A percentile compares a stretch with the other conserved stretches of the same genome.
These are phyloP conservation scores for Dioctria linearis DNA, from an alignment of 2,888 invertebrate genomes.

Conservation along the genomic window DNA sequence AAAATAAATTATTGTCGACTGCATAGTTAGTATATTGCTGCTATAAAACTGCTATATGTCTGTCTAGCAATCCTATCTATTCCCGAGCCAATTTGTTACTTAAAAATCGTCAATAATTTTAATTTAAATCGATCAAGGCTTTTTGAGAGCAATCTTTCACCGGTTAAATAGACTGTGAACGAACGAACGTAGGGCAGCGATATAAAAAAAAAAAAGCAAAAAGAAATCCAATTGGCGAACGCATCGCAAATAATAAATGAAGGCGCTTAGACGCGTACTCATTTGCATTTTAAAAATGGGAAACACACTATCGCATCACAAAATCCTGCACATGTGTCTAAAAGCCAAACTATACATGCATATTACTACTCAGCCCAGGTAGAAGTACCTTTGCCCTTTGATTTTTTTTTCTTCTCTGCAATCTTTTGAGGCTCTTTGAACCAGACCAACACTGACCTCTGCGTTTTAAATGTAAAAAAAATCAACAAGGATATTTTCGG, in stretches of 20 bases:
- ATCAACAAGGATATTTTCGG: too few species aligned
- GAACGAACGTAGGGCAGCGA: too few species aligned
- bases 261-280: neutral
- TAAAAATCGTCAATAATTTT: constrained; percentile 41
- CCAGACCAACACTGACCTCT: constrained; percentile 27
- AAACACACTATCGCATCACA: neutral
- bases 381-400: neutral
- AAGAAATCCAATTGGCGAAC: too few species aligned
- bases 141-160: constrained; percentile 24
- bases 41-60: too few species aligned
- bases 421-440: neutral
- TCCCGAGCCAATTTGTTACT: constrained; percentile 35
- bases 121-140: constrained; percentile 48
- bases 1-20: constrained; percentile 8
- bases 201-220: too few species aligned
- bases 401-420: constrained; percentile 7
- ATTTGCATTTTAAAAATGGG: constrained; percentile 40
- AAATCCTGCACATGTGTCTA: constrained; percentile 39
- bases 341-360: too few species aligned
- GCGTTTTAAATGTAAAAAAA: too few species aligned
- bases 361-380: constrained; percentile 40
- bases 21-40: neutral
- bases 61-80: constrained; percentile 3
- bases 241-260: too few species aligned
- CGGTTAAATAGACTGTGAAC: neutral